Conservation (phyloP, 2,888 invertebrate genomes). For the Stegophylla sp. region DNA sequence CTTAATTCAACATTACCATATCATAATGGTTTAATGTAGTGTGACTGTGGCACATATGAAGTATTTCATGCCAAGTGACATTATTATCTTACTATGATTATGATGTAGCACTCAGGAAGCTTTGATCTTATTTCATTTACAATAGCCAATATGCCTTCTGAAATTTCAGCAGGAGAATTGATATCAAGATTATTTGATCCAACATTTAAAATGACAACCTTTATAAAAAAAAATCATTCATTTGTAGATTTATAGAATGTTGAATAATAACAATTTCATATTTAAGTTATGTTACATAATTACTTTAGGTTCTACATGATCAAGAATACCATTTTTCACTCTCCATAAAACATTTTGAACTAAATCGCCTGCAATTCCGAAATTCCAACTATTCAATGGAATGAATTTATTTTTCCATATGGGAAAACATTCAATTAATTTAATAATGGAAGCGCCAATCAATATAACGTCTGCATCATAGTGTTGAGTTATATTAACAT, state of each 20-base stretch:
- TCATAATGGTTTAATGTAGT: too few species aligned
- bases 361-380: slow-evolving; percentile 86
- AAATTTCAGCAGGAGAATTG: slow-evolving; percentile 78
- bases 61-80: too few species aligned
- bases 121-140: slow-evolving; percentile 62
- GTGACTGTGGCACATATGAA: too few species aligned
- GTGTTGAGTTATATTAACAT: slow-evolving; percentile 82
- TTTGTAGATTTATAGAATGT: neutral
- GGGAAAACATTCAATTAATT: slow-evolving; percentile 81
- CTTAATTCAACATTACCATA: too few species aligned
- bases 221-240: slow-evolving; percentile 62
- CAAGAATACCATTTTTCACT: slow-evolving; percentile 86
- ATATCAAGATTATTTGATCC: slow-evolving; percentile 87
- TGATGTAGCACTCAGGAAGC: slow-evolving; percentile 43
- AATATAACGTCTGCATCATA: slow-evolving; percentile 92
- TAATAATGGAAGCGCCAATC: slow-evolving; percentile 86
- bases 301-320: slow-evolving; percentile 87
- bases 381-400: slow-evolving; percentile 89
- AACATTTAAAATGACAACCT: slow-evolving; percentile 85
- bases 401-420: slow-evolving; percentile 90
- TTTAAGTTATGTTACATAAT: slow-evolving; percentile 50
- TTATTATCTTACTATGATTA: slow-evolving; percentile 36
- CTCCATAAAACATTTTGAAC: slow-evolving; percentile 93
- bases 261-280: too few species aligned
- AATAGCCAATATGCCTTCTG: slow-evolving; percentile 81